These are phyloP conservation scores for Sebastes vulpes DNA, from an alignment of 2,797 vertebrate species.

Conservation along the genomic window DNA sequence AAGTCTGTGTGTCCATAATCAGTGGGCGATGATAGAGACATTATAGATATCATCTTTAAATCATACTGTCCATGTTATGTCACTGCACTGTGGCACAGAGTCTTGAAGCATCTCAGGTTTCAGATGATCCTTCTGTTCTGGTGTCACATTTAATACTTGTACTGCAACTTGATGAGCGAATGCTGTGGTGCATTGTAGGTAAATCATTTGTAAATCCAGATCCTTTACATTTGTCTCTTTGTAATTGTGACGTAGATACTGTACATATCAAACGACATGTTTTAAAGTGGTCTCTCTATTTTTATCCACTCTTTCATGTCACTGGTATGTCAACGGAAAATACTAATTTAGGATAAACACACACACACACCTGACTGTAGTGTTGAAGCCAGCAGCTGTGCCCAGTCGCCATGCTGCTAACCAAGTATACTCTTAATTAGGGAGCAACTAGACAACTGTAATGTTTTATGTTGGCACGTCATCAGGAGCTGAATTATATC, in stretches of 20 bases:
- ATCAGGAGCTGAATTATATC: constrained; percentile 39
- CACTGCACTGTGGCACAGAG: neutral
- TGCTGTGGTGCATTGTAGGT: no score
- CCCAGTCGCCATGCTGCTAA: neutral
- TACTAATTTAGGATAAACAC: neutral
- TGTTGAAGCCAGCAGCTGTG: constrained; percentile 23
- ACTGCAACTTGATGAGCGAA: neutral
- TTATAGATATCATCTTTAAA: neutral
- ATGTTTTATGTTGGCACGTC: constrained; percentile 19
- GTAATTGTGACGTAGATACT: no score
- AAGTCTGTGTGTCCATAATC: neutral
- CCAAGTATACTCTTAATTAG: constrained; percentile 27
- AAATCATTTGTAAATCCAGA: no score
- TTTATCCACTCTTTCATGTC: no score
- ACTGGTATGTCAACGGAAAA: no score
- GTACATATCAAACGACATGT: no score
- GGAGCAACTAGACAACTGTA: neutral
- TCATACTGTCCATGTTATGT: neutral
- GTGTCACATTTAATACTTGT: neutral
- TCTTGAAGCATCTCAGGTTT: neutral
- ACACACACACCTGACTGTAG: neutral
- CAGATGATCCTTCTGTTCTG: neutral
- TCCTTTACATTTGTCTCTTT: no score
- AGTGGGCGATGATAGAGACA: neutral
- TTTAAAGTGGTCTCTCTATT: no score